Conservation (phyloP, 2,888 invertebrate species). For the Tiliacea citrago region DNA sequence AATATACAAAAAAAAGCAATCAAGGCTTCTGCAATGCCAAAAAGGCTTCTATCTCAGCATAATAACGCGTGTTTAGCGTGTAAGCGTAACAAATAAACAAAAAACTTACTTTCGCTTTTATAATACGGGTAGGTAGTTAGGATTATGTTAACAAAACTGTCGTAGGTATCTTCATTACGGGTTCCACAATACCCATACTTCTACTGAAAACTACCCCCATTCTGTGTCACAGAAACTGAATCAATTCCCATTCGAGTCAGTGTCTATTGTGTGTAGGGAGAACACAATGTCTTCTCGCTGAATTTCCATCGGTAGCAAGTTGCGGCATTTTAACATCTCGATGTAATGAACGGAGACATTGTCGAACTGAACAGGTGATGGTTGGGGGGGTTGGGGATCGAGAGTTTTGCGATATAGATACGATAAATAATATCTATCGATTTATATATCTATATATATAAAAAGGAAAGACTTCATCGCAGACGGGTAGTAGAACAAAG, state of each 20-base stretch:
- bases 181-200: neutral
- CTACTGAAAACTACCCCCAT: conserved; percentile 25
- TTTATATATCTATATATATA: too few species aligned
- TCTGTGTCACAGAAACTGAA: conserved; percentile 38
- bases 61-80: too few species aligned
- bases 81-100: too few species aligned
- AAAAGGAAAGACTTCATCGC: too few species aligned
- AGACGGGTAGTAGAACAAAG: neutral
- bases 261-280: conserved; percentile 52
- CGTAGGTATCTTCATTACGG: neutral
- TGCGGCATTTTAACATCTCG: conserved; percentile 68
- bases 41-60: too few species aligned
- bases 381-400: conserved; percentile 31
- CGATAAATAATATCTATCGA: too few species aligned
- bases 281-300: conserved; percentile 71
- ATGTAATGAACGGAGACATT: conserved; percentile 73
- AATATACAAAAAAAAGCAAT: too few species aligned
- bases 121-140: too few species aligned
- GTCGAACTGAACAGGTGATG: conserved; percentile 71
- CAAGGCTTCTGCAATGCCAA: too few species aligned
- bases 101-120: too few species aligned
- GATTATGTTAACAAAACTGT: neutral
- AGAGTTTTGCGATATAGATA: conserved; percentile 24
- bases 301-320: conserved; percentile 68
- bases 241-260: conserved; percentile 56